phyloP scores from a whole-genome alignment of 2,113 vertebrate species.

The Crotalus tigris region DNA sequence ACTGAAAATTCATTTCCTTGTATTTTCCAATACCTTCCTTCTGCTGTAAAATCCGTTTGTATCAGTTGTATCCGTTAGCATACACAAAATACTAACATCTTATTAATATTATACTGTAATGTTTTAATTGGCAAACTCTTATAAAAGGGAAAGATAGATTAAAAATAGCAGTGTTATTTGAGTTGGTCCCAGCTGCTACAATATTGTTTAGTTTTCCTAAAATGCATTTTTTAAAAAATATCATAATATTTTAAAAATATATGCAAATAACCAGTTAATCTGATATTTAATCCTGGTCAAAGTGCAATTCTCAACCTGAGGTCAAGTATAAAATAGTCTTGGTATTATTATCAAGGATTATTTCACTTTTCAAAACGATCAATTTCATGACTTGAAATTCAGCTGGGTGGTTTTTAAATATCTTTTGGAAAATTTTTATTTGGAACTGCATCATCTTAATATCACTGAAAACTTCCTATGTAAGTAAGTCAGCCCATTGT shows the following conservation, averaged over 20 bases:
- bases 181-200: neutral
- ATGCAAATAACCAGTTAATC: neutral
- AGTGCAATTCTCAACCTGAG: neutral
- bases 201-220: neutral
- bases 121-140: neutral
- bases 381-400: neutral
- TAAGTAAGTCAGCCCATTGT: neutral
- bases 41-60: neutral
- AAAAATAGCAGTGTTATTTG: neutral
- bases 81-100: neutral
- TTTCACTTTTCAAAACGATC: conserved; percentile 49
- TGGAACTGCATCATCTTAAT: neutral
- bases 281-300: neutral
- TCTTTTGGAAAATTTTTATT: neutral
- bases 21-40: neutral
- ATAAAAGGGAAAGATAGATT: neutral
- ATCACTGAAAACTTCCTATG: neutral
- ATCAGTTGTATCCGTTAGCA: neutral
- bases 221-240: neutral
- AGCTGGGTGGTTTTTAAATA: neutral
- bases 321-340: neutral
- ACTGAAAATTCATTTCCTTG: neutral
- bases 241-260: neutral
- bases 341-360: conserved; percentile 36
- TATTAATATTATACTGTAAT: neutral